Conservation (phyloP, 2,797 vertebrate species). For the Acipenser oxyrinchus region DNA sequence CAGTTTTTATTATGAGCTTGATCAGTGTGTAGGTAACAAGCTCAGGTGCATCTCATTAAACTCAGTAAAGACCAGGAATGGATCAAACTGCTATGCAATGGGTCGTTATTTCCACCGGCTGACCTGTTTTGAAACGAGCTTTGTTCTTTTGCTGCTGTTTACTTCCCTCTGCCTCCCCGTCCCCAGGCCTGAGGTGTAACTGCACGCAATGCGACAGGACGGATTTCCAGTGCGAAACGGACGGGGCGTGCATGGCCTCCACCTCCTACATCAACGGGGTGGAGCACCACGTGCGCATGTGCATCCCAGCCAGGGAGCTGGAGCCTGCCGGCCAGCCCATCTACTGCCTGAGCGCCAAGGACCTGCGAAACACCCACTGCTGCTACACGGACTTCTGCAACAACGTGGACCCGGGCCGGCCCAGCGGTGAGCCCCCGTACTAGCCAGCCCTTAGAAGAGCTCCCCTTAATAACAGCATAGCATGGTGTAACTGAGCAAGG, state of each 20-base stretch:
- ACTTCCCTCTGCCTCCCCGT: not conserved
- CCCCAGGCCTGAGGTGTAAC: conserved; percentile 76
- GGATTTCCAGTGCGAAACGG: conserved; percentile 86
- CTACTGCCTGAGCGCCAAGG: conserved; percentile 85
- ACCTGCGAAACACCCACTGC: conserved; percentile 87
- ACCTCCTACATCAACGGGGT: conserved; percentile 74
- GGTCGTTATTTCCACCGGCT: too few relatives aligned
- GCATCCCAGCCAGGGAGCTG: conserved; percentile 72
- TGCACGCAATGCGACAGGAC: conserved; percentile 85
- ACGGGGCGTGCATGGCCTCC: conserved; percentile 94
- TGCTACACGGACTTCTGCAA: conserved; percentile 96
- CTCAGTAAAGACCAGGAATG: too few relatives aligned
- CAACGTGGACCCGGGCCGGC: conserved; percentile 80
- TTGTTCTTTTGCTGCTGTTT: not conserved
- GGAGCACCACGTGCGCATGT: conserved; percentile 80
- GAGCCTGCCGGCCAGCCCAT: conserved; percentile 88
- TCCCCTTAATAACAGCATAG: too few relatives aligned
- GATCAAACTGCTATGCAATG: too few relatives aligned
- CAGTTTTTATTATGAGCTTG: too few relatives aligned
- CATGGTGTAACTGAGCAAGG: too few relatives aligned
- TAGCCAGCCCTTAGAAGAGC: too few relatives aligned
- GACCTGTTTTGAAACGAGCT: too few relatives aligned
- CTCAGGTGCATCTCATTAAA: too few relatives aligned
- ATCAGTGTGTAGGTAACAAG: too few relatives aligned
- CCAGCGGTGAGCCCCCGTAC: conserved; percentile 66